These are phyloP conservation scores for Gnathonemus longibarbis DNA, from an alignment of 2,113 vertebrate genomes.

Conservation along the genomic window DNA sequence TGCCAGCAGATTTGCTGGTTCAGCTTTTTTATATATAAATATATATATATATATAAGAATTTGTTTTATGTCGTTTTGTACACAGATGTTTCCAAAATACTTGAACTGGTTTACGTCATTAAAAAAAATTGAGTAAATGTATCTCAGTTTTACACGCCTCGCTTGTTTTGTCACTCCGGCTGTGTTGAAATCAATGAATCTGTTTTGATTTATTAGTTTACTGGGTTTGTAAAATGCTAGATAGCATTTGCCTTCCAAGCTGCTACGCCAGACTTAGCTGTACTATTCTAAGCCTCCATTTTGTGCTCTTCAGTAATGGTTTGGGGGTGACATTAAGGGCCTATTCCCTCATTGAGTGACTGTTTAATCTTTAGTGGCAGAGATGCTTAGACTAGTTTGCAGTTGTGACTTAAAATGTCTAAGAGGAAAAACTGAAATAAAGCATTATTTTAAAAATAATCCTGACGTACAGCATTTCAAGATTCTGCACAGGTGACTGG, in stretches of 20 bases:
- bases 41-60: slow-evolving; percentile 47
- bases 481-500: neutral
- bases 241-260: slow-evolving; percentile 16
- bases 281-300: slow-evolving; percentile 26
- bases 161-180: slow-evolving; percentile 11
- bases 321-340: slow-evolving; percentile 26
- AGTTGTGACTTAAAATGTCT: slow-evolving; percentile 29
- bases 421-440: slow-evolving; percentile 39
- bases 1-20: slow-evolving; percentile 45
- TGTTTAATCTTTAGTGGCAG: neutral
- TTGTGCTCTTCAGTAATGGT: slow-evolving; percentile 29
- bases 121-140: slow-evolving; percentile 55
- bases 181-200: neutral
- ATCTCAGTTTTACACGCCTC: slow-evolving; percentile 52
- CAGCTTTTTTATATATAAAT: slow-evolving; percentile 35
- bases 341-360: slow-evolving; percentile 4
- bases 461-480: slow-evolving; percentile 2
- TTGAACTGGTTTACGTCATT: slow-evolving; percentile 66
- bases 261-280: slow-evolving; percentile 30
- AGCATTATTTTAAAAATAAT: slow-evolving; percentile 47
- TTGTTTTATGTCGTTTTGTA: slow-evolving; percentile 43
- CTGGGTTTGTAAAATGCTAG: slow-evolving; percentile 24
- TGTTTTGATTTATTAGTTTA: slow-evolving; percentile 10
- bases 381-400: slow-evolving; percentile 24
- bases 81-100: slow-evolving; percentile 52